phyloP scores from a whole-genome alignment of 2,113 vertebrate species.

The Pardalotus punctatus region DNA sequence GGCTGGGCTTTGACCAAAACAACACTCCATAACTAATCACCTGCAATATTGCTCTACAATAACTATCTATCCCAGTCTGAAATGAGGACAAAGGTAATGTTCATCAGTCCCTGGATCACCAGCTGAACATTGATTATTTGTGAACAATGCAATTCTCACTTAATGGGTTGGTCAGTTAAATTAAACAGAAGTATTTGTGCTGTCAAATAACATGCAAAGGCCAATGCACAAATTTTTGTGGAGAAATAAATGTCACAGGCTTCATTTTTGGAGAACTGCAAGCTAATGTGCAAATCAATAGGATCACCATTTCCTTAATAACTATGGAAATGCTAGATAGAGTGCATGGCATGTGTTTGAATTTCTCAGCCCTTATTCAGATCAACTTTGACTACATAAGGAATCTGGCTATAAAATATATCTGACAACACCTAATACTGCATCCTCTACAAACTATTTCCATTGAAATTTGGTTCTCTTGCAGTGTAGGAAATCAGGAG shows the following conservation, averaged over 20 bases:
- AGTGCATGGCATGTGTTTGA: not conserved
- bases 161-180: conserved; percentile 13
- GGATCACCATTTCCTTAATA: not conserved
- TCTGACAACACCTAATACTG: not conserved
- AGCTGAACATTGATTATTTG: not conserved
- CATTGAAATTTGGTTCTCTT: not conserved
- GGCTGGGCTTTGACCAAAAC: not conserved
- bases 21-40: not conserved
- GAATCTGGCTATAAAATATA: not conserved
- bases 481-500: not conserved
- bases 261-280: not conserved
- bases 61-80: not conserved
- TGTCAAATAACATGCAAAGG: conserved; percentile 38
- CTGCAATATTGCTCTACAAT: not conserved
- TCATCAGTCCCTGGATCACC: not conserved
- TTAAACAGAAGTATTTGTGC: conserved; percentile 49
- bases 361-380: conserved; percentile 6
- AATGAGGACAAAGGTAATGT: not conserved
- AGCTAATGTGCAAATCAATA: conserved; percentile 29
- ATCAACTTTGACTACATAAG: not conserved
- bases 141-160: conserved; percentile 12
- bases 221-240: not conserved
- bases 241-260: conserved; percentile 22
- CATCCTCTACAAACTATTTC: not conserved
- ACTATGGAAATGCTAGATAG: not conserved